Conservation (phyloP, 2,797 vertebrate genomes). For the Protonibea diacanthus region DNA sequence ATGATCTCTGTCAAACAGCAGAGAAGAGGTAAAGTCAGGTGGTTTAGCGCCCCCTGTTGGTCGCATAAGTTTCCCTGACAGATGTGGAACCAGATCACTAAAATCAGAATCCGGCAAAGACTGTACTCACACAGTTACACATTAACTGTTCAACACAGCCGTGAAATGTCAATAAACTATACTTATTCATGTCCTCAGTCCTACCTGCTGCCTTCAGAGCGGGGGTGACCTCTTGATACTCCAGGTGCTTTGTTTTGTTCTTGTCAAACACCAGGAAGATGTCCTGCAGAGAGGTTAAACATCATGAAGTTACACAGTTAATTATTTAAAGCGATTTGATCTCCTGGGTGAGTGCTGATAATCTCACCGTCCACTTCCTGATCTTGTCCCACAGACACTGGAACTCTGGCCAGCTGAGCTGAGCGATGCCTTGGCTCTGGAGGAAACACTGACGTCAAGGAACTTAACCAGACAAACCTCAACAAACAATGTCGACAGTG, state of each 20-base stretch:
- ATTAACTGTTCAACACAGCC: neutral
- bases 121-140: too few relatives aligned
- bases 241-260: conserved; percentile 75
- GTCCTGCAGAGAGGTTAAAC: conserved; percentile 64
- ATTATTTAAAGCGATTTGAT: too few relatives aligned
- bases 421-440: conserved; percentile 81
- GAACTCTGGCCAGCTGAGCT: conserved; percentile 79
- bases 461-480: neutral
- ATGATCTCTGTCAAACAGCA: neutral
- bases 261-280: conserved; percentile 83
- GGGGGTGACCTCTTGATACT: conserved; percentile 76
- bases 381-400: conserved; percentile 84
- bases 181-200: neutral
- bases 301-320: neutral
- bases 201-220: conserved; percentile 83
- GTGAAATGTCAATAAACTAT: neutral
- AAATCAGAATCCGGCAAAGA: neutral
- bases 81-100: neutral
- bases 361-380: conserved; percentile 82
- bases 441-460: conserved; percentile 65
- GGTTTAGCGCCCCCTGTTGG: conserved; percentile 57
- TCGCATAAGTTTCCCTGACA: neutral
- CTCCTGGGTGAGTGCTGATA: too few relatives aligned
- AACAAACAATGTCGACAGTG: neutral
- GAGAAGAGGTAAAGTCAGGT: neutral